These are phyloP conservation scores for Adoxophyes honmai DNA, from an alignment of 1,140 invertebrate species.

Conservation along the genomic window DNA sequence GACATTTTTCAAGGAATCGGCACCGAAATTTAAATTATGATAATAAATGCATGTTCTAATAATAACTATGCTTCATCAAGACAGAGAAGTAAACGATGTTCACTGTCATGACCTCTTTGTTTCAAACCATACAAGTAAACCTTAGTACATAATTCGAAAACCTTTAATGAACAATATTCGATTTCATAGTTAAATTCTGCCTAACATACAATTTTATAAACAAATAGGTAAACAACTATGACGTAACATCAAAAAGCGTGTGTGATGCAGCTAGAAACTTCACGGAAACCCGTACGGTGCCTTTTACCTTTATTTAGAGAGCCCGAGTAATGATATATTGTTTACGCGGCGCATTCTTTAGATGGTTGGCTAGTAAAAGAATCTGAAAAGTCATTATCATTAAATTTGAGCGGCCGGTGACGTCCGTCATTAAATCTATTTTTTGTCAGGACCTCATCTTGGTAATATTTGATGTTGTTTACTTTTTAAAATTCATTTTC, in stretches of 20 bases:
- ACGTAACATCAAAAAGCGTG: background rate
- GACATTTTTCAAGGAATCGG: no score
- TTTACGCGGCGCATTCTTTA: constrained; percentile 59
- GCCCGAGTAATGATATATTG: constrained; percentile 56
- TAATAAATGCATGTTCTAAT: no score
- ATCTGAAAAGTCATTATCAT: constrained; percentile 57
- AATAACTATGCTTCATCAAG: no score
- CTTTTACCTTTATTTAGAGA: constrained; percentile 13
- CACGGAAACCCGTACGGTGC: constrained; percentile 4
- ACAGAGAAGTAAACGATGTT: no score
- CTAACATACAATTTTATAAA: no score
- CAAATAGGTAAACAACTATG: no score
- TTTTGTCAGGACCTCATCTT: constrained; percentile 25
- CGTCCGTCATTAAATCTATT: constrained; percentile 29
- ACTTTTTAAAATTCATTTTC: constrained; percentile 9
- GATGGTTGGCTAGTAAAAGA: constrained; percentile 46
- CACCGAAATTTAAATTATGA: no score
- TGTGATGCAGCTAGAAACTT: background rate
- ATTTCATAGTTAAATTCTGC: no score
- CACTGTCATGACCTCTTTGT: no score
- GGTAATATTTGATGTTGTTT: constrained; percentile 20
- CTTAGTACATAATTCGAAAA: no score
- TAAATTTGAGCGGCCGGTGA: constrained; percentile 33
- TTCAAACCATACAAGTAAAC: no score
- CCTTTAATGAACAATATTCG: no score